phyloP scores from a whole-genome alignment of 2,113 vertebrate genomes.

The cat (Felis catus) region F.catus_Fca126_mat1.0 CM031412.1:51289001-51289500 shows the following conservation, averaged over 20 bases:
- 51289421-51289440: background rate
- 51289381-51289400: background rate
- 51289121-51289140: background rate
- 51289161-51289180: background rate
- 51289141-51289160: background rate
- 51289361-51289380: background rate
- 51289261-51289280: background rate
- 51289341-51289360: background rate
- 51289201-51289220: background rate
- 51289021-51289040: background rate
- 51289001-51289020: background rate
- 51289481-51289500: background rate
- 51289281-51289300: background rate
- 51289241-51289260: background rate
- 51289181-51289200: background rate
- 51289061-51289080: background rate
- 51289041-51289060: background rate
- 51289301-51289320: background rate
- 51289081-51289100: background rate
- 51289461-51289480: background rate
- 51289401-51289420: background rate
- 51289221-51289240: background rate
- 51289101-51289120: slow-evolving; percentile 8
- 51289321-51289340: background rate
- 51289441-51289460: background rate